These are phyloP conservation scores for Allobates femoralis DNA, from an alignment of 2,797 vertebrate genomes.

Conservation along the genomic window DNA sequence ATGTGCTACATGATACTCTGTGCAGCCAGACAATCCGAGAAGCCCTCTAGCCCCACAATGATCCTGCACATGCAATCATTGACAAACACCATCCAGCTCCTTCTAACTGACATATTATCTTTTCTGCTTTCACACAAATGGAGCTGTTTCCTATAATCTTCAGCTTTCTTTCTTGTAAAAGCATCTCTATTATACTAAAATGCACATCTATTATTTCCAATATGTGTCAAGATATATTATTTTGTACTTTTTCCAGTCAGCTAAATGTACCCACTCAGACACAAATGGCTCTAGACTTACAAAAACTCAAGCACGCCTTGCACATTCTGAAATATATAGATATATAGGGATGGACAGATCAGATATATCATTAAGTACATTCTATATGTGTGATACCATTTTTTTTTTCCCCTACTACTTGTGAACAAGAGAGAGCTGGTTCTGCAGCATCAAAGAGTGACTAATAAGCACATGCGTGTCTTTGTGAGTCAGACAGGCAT, in stretches of 20 bases:
- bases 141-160: slow-evolving; percentile 72
- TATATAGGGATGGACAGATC: neutral
- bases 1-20: slow-evolving; percentile 62
- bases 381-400: neutral
- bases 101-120: slow-evolving; percentile 74
- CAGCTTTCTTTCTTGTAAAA: slow-evolving; percentile 72
- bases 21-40: slow-evolving; percentile 67
- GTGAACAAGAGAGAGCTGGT: neutral
- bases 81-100: slow-evolving; percentile 70
- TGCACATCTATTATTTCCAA: slow-evolving; percentile 68
- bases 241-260: slow-evolving; percentile 62
- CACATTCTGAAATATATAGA: neutral
- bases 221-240: slow-evolving; percentile 67
- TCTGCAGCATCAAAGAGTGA: slow-evolving; percentile 5
- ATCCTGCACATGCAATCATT: slow-evolving; percentile 71
- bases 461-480: slow-evolving; percentile 6
- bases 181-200: slow-evolving; percentile 68
- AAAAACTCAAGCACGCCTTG: slow-evolving; percentile 14
- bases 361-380: neutral
- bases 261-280: slow-evolving; percentile 47
- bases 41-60: slow-evolving; percentile 66
- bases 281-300: slow-evolving; percentile 42
- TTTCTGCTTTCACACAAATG: slow-evolving; percentile 70
- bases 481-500: slow-evolving; percentile 37
- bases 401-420: too few species aligned